Base-by-base conservation (phyloP, 2,113 vertebrate genomes). In the Recurvirostra avosetta region DNA sequence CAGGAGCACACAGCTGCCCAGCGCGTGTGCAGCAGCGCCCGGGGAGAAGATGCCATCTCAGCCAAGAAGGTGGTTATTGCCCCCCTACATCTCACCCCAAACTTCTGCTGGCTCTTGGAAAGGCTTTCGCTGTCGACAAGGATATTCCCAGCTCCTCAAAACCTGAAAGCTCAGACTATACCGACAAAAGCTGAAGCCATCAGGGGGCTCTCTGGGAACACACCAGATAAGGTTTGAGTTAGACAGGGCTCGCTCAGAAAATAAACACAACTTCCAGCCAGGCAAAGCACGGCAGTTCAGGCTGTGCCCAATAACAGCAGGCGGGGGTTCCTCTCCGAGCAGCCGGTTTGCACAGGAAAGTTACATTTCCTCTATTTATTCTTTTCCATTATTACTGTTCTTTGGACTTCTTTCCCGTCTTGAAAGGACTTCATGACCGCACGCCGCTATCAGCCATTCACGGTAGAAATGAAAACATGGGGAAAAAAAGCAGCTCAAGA, bases 201-300 rank as follows among this genome's bases (percentile, higher is more conserved):
- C 86, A 97, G 96, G 91, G 96, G 91, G 92, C 90, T 94, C 92
- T 82, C 70, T 95, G 90, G 58, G 90, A 94, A 66, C 66, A 3
- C 73, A 67, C 17, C 72, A 83, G 92, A 73, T 36, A 40, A 50
- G 41, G 32, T 71, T 25, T 38, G 61, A 85, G 32, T 79, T 62
- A 86, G 71, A 40, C 70, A 84, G 70, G 73, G 73, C 70, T 94
- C 75, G 74, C 80, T 92, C 70, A 75, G 89, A 95, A 96, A 90
- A 79, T 27, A 94, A 84, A 93, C 80, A 62, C 56, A n/a, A 36
- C 88, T 92, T 41, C 58, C 74, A 96, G 78, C 59, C 90, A 34
- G 8, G 70, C 50, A 83, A 88, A 92, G 50, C 50, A 73, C 5
- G 0, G 6, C 62, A 56, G 43, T 3, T 63, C 73, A 34, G 83